A percentile compares a stretch with the other conserved stretches of the same genome.
Conservation (phyloP, 2,888 invertebrate genomes). For the Encarsia formosa region DNA sequence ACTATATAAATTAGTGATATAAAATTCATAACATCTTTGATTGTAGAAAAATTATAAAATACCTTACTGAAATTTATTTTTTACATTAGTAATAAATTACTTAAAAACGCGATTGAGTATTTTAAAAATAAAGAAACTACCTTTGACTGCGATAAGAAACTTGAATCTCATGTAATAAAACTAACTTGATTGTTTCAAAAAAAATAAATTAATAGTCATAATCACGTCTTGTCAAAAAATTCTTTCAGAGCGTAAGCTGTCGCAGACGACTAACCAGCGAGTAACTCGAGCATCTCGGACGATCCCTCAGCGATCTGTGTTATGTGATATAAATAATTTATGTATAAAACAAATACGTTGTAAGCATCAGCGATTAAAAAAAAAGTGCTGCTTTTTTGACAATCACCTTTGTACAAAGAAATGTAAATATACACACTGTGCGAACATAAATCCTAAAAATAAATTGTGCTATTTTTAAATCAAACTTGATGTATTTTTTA, state of each 20-base stretch:
- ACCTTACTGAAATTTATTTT: conserved; percentile 3
- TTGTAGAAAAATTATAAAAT: too few species aligned
- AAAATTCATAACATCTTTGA: too few species aligned
- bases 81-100: not conserved
- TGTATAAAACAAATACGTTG: conserved; percentile 7
- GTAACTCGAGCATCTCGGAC: conserved; percentile 14
- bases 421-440: conserved; percentile 14
- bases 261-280: conserved; percentile 14
- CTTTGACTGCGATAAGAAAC: not conserved
- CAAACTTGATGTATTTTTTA: too few species aligned
- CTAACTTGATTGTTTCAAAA: not conserved
- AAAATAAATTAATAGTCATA: conserved; percentile 7
- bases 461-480: conserved; percentile 11
- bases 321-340: conserved; percentile 17
- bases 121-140: not conserved
- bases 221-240: conserved; percentile 20
- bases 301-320: conserved; percentile 16
- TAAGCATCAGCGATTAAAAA: conserved; percentile 2
- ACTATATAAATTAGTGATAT: too few species aligned
- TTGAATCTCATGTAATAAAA: not conserved
- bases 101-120: not conserved
- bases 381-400: conserved; percentile 4
- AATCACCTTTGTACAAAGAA: conserved; percentile 7
- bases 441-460: conserved; percentile 14
- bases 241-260: conserved; percentile 27